Base-by-base conservation (phyloP, 2,888 invertebrate genomes). In the Ormia ochracea region DNA sequence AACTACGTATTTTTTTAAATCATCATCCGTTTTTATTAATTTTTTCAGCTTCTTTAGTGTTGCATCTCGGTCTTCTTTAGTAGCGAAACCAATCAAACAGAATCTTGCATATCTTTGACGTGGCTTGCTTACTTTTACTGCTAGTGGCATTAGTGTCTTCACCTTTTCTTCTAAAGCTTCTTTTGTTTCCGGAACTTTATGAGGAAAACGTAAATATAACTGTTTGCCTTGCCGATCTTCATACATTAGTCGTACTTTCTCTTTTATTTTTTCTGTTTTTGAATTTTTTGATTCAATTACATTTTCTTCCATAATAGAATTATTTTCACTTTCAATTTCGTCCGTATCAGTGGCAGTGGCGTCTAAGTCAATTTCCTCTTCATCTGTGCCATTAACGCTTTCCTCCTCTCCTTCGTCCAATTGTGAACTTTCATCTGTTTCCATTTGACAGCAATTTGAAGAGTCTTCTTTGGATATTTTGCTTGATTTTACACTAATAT, bases 21-120 rank as follows among this genome's bases (percentile, higher is more conserved):
- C 69, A 0, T 41, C 69, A n/a, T 83, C 83, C 0, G 10, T 82
- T 31, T 85, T 84, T 4, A 82, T 76, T 1, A 65, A 33, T 9
- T 33, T 21, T 36, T 82, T 83, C 83, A 85, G 10, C 72, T 83
- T 38, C 9, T 80, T 54, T 1, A 86, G 48, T 0, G 86, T 83
- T 0, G 26, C 17, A 73, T 88, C 85, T 0, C 88, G 87, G 66
- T 88, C 85, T 2, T 85, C 83, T n/a, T 83, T 77, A 0, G 83
- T 82, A 12, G 83, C 81, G 31, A 88, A 88, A 3, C 87, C 86
- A 0, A 87, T 85, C 2, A 88, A 81, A 33, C 89, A 88, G 41
- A 88, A 88, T 0, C 89, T 85, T 0, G 86, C 89, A 52, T 87
- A 83, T 28, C 85, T 87, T 23, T 88, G 89, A 0, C 89, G 86